A percentile compares a stretch with the other conserved stretches of the same genome.
Evolutionary conservation across 2,888 invertebrate genomes (phyloP).

Genomic region (Callimorpha dominula): DNA sequence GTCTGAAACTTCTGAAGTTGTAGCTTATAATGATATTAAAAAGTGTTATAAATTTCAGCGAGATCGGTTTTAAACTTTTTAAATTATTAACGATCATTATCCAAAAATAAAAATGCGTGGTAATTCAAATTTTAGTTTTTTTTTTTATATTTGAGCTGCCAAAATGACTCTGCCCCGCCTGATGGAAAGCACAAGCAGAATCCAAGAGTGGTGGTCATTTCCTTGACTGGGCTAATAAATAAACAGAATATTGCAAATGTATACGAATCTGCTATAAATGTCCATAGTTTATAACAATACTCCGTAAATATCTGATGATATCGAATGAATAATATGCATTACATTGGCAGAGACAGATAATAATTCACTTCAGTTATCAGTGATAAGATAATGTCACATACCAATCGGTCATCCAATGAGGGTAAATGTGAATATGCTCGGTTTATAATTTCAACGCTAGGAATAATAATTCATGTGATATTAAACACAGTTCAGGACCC

Average conservation of each 20-base stretch:
- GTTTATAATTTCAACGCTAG: background rate
- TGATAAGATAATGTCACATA: slow-evolving; percentile 41
- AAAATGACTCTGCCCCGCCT: too few relatives aligned
- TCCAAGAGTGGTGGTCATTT: too few relatives aligned
- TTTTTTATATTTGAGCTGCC: too few relatives aligned
- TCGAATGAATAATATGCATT: slow-evolving; percentile 12
- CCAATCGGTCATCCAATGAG: slow-evolving; percentile 26
- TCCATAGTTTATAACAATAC: background rate
- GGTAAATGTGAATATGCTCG: slow-evolving; percentile 29
- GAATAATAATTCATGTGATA: slow-evolving; percentile 1
- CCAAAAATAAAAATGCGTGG: too few relatives aligned
- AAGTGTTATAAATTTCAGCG: too few relatives aligned
- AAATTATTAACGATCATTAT: too few relatives aligned
- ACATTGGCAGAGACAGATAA: slow-evolving; percentile 19
- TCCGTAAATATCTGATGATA: background rate
- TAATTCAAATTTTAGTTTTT: too few relatives aligned
- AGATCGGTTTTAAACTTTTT: too few relatives aligned
- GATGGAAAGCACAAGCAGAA: too few relatives aligned
- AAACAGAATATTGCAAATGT: background rate
- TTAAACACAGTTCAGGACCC: slow-evolving; percentile 13
- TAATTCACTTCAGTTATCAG: slow-evolving; percentile 32
- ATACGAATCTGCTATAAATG: background rate
- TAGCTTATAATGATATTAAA: too few relatives aligned
- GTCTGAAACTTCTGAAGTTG: too few relatives aligned
- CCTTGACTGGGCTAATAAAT: background rate